Conservation (phyloP, 2,888 invertebrate species). For the Drosophila fulvimacula region DNA sequence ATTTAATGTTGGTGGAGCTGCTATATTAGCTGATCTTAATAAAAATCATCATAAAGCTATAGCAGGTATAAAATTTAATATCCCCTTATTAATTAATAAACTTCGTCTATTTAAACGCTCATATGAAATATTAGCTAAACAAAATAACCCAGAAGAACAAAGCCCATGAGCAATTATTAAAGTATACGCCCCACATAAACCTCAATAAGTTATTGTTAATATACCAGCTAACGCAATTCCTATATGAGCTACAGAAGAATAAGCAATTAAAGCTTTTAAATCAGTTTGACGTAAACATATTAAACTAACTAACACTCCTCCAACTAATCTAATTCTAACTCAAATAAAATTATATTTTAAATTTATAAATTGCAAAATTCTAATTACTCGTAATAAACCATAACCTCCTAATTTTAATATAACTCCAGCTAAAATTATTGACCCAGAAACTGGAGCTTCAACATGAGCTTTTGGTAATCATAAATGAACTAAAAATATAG, state of each 20-base stretch:
- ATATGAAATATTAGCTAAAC: constrained; percentile 2
- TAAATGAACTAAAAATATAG: constrained; percentile 1
- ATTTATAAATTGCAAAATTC: background rate
- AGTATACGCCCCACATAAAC: background rate
- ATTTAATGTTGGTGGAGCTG: background rate
- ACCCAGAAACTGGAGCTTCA: background rate
- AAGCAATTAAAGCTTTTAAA: background rate
- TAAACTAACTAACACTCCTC: background rate
- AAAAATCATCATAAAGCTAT: background rate
- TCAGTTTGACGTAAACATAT: background rate
- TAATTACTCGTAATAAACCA: background rate
- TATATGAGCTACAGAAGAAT: constrained; percentile 1
- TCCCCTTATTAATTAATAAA: background rate
- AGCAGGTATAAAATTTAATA: background rate
- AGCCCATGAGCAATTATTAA: constrained; percentile 1
- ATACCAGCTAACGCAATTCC: background rate
- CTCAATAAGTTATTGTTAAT: background rate
- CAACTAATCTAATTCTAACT: background rate
- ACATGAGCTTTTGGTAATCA: background rate
- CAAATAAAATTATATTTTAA: background rate
- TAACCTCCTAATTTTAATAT: background rate
- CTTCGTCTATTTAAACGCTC: background rate
- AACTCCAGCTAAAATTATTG: background rate
- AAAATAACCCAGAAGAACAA: background rate
- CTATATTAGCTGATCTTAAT: background rate